These are phyloP conservation scores for Sebastes hubbsi DNA, from an alignment of 2,797 vertebrate species.

Conservation along the genomic window DNA sequence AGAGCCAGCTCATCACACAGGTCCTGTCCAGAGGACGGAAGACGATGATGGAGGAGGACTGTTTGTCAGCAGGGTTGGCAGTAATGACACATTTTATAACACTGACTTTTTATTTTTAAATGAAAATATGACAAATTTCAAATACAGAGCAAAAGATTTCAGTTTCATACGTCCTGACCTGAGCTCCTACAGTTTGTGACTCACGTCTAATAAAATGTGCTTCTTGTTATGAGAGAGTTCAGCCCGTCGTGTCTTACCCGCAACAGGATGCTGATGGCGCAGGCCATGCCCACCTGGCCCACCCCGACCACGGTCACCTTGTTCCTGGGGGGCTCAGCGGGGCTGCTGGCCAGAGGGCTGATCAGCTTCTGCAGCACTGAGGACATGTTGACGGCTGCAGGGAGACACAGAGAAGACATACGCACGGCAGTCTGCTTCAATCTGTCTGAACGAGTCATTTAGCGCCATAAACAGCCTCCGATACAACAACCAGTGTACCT, in stretches of 20 bases:
- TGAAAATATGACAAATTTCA: not conserved
- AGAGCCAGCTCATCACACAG: constrained; percentile 93
- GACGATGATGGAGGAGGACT: not conserved
- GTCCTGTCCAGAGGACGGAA: constrained; percentile 72
- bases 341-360: constrained; percentile 70
- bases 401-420: constrained; percentile 15
- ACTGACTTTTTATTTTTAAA: too few species aligned
- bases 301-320: constrained; percentile 95
- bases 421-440: not conserved
- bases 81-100: too few species aligned
- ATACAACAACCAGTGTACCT: not conserved
- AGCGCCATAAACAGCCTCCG: not conserved
- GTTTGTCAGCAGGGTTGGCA: not conserved
- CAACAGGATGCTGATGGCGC: constrained; percentile 91
- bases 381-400: constrained; percentile 83
- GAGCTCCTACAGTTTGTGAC: not conserved
- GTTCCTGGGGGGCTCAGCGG: constrained; percentile 81
- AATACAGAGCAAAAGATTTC: not conserved
- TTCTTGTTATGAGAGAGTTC: not conserved
- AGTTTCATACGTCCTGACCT: not conserved
- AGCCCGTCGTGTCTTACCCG: constrained; percentile 81
- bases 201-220: not conserved
- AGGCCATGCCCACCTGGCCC: constrained; percentile 96
- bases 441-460: not conserved
- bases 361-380: constrained; percentile 91